Percentiles rank a stretch among this genome's conserved stretches.
These are phyloP conservation scores for Coleophora flavipennella DNA, from an alignment of 2,888 invertebrate species.

Conservation along the genomic window DNA sequence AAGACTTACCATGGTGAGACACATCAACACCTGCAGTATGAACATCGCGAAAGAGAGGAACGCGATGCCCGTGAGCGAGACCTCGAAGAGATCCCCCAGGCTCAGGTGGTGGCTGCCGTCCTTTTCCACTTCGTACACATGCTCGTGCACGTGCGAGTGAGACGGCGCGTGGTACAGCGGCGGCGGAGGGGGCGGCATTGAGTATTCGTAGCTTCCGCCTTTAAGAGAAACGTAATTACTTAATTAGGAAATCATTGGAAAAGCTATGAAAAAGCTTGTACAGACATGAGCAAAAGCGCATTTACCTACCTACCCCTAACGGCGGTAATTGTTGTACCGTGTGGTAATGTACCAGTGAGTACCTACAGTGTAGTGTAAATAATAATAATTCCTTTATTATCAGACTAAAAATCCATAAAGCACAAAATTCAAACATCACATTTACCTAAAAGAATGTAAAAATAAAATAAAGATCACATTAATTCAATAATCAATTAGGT, in stretches of 20 bases:
- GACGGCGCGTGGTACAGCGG: slow-evolving; percentile 39
- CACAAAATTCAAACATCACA: no score
- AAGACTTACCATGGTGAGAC: slow-evolving; percentile 78
- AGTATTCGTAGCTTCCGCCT: slow-evolving; percentile 63
- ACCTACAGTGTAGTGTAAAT: no score
- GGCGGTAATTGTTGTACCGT: no score
- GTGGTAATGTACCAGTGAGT: no score
- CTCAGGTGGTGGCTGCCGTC: slow-evolving; percentile 74
- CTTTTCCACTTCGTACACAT: slow-evolving; percentile 47
- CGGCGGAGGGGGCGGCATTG: slow-evolving; percentile 61
- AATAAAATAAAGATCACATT: no score
- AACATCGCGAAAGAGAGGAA: slow-evolving; percentile 88
- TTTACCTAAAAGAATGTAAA: no score
- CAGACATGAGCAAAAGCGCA: neutral
- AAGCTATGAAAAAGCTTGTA: neutral
- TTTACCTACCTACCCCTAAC: no score
- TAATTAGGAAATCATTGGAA: neutral
- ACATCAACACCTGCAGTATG: slow-evolving; percentile 83
- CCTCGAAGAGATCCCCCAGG: slow-evolving; percentile 82
- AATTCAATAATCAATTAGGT: no score
- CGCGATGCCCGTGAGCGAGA: slow-evolving; percentile 85
- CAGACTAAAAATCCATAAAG: no score
- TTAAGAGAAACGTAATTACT: slow-evolving; percentile 6
- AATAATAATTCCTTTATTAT: no score
- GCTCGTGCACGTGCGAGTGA: slow-evolving; percentile 30